Base-by-base conservation (phyloP, 2,797 vertebrate genomes). In the Enteromius viviparus region DNA sequence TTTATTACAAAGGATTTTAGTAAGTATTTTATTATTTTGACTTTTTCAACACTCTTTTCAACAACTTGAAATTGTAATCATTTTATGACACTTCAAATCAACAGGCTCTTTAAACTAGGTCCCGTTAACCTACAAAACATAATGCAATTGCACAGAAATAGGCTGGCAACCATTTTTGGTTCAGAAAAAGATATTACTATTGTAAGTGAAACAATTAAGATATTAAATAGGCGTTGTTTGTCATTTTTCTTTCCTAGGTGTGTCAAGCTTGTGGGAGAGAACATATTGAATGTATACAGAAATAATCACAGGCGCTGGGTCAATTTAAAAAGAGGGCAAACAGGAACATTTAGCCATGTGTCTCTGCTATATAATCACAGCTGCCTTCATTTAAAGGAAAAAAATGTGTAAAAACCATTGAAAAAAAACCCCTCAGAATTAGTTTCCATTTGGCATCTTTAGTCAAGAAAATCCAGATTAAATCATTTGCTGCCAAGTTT, bases 391-490 rank as follows among this genome's bases (percentile, higher is more conserved):
- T 55, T 40, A 29, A 60, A 58, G 5, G 17, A 3, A 7, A 51
- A 45, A 53, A 26, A 62, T 34, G 1, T 4, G 9, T 11, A 55
- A 37, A 51, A 51, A 15, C 9, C 5, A 70, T 60, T 51, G 11
- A 71, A 26, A 32, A 60, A 29, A 9, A 17, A 10, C 1, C 0
- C 5, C 29, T 70, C 45, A 10, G 6, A 60, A 21, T 70, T 29
- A 55, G 51, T 42, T 23, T 14, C n/a, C n/a, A 29, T 71, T 74
- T 74, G 42, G 69, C 69, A 51, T 49, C 29, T 64, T 72, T 12
- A 81, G n/a, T 51, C 45, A 40, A 23, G 19, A 64, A 47, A 72
- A 65, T 34, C 40, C 79, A 37, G 55, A 74, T 74, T 49, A 64
- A 49, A 64, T 72, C 2, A 55, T n/a, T 69, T 47, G 66, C 37